Conservation (phyloP, 2,888 invertebrate species). For the Chrysolina haemoptera region DNA sequence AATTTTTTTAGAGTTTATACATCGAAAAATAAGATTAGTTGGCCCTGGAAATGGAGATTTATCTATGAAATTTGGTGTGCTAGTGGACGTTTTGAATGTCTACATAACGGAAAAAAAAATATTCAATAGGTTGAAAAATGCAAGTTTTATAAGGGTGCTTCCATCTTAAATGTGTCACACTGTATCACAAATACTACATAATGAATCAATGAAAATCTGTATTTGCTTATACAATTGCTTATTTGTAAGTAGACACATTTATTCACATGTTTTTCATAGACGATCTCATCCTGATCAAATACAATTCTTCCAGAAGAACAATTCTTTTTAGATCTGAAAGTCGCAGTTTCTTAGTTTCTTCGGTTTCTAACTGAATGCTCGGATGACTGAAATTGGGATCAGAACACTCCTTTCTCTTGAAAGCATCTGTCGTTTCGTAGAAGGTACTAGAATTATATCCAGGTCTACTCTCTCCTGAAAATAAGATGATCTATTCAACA, state of each 20-base stretch:
- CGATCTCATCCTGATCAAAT: conserved; percentile 30
- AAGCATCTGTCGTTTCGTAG: conserved; percentile 1
- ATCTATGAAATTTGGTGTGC: too few species aligned
- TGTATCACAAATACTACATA: too few species aligned
- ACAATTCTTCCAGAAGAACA: conserved; percentile 36
- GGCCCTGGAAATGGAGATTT: too few species aligned
- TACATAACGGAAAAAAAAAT: too few species aligned
- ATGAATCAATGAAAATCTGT: too few species aligned
- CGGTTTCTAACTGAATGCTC: conserved; percentile 14
- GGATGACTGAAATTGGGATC: neutral
- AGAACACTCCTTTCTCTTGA: neutral
- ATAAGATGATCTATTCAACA: neutral
- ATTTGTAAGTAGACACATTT: neutral
- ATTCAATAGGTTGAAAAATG: too few species aligned
- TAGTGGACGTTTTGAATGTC: too few species aligned
- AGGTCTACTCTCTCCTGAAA: neutral
- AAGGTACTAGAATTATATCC: neutral
- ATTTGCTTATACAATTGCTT: neutral
- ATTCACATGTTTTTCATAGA: neutral
- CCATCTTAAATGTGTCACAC: too few species aligned
- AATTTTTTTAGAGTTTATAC: too few species aligned
- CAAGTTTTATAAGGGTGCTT: too few species aligned
- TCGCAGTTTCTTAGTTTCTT: conserved; percentile 19
- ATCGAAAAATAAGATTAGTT: too few species aligned
- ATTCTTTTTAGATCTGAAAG: conserved; percentile 29